Evolutionary conservation across 1,140 invertebrate species (phyloP).

Genomic region (Proctacanthus coquilletti): DNA sequence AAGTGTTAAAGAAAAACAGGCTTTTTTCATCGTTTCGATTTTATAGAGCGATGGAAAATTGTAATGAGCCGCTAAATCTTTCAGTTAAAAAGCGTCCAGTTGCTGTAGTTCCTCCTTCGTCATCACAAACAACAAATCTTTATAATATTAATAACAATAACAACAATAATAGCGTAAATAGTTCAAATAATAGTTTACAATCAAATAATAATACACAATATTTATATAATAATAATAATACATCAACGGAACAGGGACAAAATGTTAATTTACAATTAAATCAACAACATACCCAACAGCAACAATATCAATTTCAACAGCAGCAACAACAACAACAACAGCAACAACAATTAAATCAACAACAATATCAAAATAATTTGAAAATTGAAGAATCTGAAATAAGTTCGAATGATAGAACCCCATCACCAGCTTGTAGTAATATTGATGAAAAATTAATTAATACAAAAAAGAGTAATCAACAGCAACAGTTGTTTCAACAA

Average conservation of each 20-base stretch:
- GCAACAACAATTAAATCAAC: constrained; percentile 12
- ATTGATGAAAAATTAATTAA: neutral
- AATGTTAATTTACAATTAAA: no score
- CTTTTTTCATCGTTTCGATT: no score
- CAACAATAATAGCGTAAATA: constrained; percentile 1
- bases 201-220: neutral
- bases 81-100: constrained; percentile 33
- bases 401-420: constrained; percentile 1
- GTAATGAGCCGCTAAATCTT: constrained; percentile 28
- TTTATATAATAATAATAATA: constrained; percentile 2
- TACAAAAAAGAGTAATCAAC: neutral
- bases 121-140: constrained; percentile 10
- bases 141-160: constrained; percentile 4
- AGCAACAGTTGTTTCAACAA: neutral
- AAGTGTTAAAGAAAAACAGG: no score
- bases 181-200: neutral
- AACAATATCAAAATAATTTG: neutral
- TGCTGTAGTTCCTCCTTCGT: constrained; percentile 31
- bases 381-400: neutral
- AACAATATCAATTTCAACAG: constrained; percentile 7
- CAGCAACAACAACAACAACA: constrained; percentile 5
- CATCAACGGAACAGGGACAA: no score
- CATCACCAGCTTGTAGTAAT: constrained; percentile 1
- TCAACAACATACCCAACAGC: neutral
- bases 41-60: constrained; percentile 7